Conservation (phyloP, 2,113 vertebrate genomes). For the Anoplopoma fimbria region DNA sequence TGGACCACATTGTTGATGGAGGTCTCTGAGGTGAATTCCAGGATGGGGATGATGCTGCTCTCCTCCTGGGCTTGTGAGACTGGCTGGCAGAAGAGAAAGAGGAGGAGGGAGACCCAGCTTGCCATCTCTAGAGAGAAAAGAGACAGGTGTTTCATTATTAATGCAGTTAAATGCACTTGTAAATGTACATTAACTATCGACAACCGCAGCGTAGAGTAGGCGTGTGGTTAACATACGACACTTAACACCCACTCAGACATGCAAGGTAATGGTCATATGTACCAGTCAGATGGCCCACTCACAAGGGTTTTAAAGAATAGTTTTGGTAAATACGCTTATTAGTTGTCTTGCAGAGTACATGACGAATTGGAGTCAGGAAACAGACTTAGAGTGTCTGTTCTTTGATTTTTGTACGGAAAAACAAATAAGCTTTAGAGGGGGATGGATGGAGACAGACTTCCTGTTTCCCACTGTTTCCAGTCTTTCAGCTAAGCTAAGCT, state of each 20-base stretch:
- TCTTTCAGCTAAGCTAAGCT: not conserved
- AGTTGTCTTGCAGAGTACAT: not conserved
- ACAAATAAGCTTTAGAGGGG: too few relatives aligned
- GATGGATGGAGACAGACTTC: not conserved
- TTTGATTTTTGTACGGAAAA: not conserved
- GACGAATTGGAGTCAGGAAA: not conserved
- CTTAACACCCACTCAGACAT: conserved; percentile 20
- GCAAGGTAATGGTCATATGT: not conserved
- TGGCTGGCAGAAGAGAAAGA: conserved; percentile 62
- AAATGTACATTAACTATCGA: conserved; percentile 21
- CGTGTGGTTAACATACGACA: conserved; percentile 19
- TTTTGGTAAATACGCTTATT: not conserved
- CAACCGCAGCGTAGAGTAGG: not conserved
- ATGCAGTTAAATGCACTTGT: conserved; percentile 29
- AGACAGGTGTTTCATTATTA: conserved; percentile 36
- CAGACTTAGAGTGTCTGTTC: too few relatives aligned
- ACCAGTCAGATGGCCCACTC: not conserved
- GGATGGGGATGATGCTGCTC: conserved; percentile 9
- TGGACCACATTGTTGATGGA: conserved; percentile 91
- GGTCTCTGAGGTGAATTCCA: conserved; percentile 77
- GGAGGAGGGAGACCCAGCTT: conserved; percentile 76
- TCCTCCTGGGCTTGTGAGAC: conserved; percentile 52
- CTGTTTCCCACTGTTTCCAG: too few relatives aligned
- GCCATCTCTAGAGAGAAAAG: conserved; percentile 80
- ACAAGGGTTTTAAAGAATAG: not conserved